Base-by-base conservation (phyloP, 1,140 invertebrate species). In the Meteorus sp. region DNA sequence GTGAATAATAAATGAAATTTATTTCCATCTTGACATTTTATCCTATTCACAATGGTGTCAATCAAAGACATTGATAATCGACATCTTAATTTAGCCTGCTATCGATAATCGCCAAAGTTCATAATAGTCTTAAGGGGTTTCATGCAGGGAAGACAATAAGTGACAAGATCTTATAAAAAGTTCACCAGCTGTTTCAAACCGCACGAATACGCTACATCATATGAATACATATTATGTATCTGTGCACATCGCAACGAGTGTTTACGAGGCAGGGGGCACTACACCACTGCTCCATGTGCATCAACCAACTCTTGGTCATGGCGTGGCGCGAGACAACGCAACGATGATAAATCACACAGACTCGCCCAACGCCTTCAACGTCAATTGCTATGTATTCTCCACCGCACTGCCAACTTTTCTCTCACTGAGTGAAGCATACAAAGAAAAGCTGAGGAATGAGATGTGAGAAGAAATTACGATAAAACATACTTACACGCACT, bases 311-410 rank as follows among this genome's bases (percentile, higher is more conserved):
- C 35, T 20, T 17, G 13, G 20, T 31, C 15, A 15, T 17, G 15
- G 13, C 13, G 47, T 17, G 5, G 9, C 1, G 55, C 23, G 50
- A 20, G 60, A 59, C 45, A 57, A 62, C 54, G 52, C n/a, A n/a
- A n/a, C n/a, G 55, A 67, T 57, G 59, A 68, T 68, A 67, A 68
- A 68, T 68, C 66, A 63, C 44, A 64, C 60, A 48, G 63, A 66
- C 63, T 66, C 62, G 53, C 57, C 56, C 56, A 56, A 51, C 22
- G 15, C 35, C 43, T 33, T 6, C 39, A 27, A 15, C 45, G 22
- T 25, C 25, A 23, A 25, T 50, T 50, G 27, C 47, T 50, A 50
- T 48, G n/a, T 48, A 11, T 39, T 7, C 15, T n/a, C 35, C 4
- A n/a, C 35, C 8, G n/a, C 44, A 25, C 44, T 13, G 27, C 15